These are phyloP conservation scores for Helostoma temminkii DNA, from an alignment of 2,797 vertebrate species.

Conservation along the genomic window DNA sequence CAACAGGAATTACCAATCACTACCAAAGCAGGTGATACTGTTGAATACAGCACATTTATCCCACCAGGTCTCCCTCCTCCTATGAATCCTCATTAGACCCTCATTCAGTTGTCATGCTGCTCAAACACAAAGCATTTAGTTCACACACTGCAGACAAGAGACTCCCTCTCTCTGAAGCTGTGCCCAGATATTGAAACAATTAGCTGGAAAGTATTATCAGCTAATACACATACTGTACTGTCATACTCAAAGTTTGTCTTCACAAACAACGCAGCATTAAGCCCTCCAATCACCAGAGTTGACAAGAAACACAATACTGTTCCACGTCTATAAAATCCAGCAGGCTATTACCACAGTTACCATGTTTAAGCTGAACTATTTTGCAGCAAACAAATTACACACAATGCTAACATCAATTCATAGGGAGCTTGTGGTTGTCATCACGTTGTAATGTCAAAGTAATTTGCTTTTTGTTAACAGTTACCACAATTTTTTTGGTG, in stretches of 20 bases:
- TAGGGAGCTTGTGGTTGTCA: no score
- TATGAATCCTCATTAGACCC: slow-evolving; percentile 41
- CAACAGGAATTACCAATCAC: slow-evolving; percentile 28
- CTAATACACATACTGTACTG: neutral
- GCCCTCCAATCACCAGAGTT: neutral
- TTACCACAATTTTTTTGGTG: no score
- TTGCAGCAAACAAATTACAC: no score
- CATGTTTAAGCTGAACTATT: no score
- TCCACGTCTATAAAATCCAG: slow-evolving; percentile 3
- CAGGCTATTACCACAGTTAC: no score
- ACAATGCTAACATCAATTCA: no score
- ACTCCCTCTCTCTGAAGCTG: slow-evolving; percentile 6
- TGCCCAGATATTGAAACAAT: slow-evolving; percentile 16
- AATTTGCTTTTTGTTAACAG: no score
- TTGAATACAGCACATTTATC: slow-evolving; percentile 22
- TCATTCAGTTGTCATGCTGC: slow-evolving; percentile 36
- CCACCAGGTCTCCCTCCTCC: slow-evolving; percentile 17
- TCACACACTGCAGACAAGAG: slow-evolving; percentile 3
- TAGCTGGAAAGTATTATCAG: slow-evolving; percentile 6
- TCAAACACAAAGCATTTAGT: slow-evolving; percentile 22
- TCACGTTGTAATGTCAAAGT: no score
- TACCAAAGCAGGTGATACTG: slow-evolving; percentile 29
- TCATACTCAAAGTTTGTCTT: neutral
- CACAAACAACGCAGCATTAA: neutral
- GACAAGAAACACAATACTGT: neutral